Base-by-base conservation (phyloP, 2,888 invertebrate genomes). In the Xestia sexstrigata region DNA sequence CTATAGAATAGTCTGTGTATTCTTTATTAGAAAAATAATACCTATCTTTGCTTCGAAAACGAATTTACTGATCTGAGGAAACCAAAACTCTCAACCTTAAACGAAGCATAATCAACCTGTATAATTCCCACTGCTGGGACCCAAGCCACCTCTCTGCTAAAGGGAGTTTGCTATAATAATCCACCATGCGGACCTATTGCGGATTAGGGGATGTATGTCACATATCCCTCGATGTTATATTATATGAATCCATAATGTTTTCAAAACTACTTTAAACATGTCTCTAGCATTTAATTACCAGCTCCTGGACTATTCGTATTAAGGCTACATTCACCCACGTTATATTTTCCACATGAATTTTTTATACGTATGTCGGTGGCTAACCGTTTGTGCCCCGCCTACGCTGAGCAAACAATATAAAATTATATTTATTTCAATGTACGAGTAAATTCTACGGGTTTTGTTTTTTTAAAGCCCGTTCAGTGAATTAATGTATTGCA, bases 381-480 rank as follows among this genome's bases (percentile, higher is more conserved):
- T 26, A 73, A 52, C 72, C 70, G 66, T 52, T 74, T 73, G 70
- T 83, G 63, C 30, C 45, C 62, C 78, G 63, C 76, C 84, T 73
- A 87, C 84, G 74, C 74, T 63, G 63, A 45, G 30, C 76, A 74
- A 74, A 76, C 74, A 82, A 65, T 80, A 70, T 76, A 70, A 76
- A 82, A 75, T 72, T 65, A 68, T 79, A 74, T 86, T 82, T 74
- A 76, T 83, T 71, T 82, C 71, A 82, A 82, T 65, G 73, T n/a
- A 13, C 52, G 70, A 65, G 52, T 74, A 76, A 74, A 76, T 78
- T 83, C 26, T 70, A 68, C 35, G 49, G 55, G 26, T 66, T 73
- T 39, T 76, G 55, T 81, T 62, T 74, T 82, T 82, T 71, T 74
- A 69, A 71, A 74, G 15, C 26, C 75, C 55, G 8, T 0, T 15